Conservation (phyloP, 2,113 vertebrate genomes). For the Sciurus niger region DNA sequence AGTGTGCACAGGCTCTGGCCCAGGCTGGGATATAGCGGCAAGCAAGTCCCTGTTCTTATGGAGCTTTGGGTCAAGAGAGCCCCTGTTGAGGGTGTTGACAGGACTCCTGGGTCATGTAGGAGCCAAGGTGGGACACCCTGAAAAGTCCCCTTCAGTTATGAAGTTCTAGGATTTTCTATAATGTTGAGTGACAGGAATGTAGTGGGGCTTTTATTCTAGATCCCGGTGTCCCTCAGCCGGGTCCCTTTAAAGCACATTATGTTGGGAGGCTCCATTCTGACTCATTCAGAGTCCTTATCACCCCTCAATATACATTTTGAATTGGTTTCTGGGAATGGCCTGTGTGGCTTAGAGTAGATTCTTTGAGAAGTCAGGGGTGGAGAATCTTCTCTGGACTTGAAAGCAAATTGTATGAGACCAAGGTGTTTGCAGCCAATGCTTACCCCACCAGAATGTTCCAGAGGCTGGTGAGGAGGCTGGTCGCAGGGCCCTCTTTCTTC, state of each 20-base stretch:
- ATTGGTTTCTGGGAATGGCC: neutral
- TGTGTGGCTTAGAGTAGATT: constrained; percentile 16
- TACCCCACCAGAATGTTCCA: neutral
- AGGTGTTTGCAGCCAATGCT: neutral
- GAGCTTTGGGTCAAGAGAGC: neutral
- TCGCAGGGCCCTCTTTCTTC: neutral
- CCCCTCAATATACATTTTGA: neutral
- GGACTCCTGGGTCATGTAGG: neutral
- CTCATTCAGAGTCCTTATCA: neutral
- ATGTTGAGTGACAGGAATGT: neutral
- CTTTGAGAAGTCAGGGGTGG: neutral
- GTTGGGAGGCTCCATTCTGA: constrained; percentile 1
- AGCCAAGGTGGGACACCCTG: neutral
- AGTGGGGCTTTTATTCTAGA: constrained; percentile 3
- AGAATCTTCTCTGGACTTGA: neutral
- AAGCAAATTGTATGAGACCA: neutral
- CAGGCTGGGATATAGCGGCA: neutral
- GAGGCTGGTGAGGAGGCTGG: neutral
- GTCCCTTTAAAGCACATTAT: neutral
- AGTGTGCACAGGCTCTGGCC: neutral
- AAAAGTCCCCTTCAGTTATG: neutral
- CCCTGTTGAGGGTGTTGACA: neutral
- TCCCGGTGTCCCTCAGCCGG: neutral
- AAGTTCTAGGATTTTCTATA: constrained; percentile 20
- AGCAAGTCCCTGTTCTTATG: neutral